Base-by-base conservation (phyloP, 1,140 invertebrate species). In the Tigriopus japonicus region DNA sequence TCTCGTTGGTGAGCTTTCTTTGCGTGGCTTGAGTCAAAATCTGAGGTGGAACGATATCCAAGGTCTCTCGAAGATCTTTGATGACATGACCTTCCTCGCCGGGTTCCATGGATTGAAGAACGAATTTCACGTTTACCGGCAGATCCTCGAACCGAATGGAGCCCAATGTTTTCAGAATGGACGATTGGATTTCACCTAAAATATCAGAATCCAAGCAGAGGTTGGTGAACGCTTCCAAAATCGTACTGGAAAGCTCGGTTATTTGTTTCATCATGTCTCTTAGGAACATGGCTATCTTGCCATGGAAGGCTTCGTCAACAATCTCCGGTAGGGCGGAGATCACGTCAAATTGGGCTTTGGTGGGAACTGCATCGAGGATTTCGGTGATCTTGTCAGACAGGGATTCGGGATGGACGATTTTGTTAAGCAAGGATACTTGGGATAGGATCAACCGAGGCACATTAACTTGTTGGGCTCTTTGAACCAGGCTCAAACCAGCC, bases 141-240 rank as follows among this genome's bases (percentile, higher is more conserved):
- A 58, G 42, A n/a, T 58, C 40, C 14, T 58, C 21, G 40, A 17
- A 13, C 28, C 17, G 15, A 23, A 41, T 42, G 1, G 55, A 58
- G 7, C 28, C 12, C 23, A 58, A 23, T 5, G 24, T 58, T 43
- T 58, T 58, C 15, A 40, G 12, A 14, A 58, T 42, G 2, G 24
- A 58, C 14, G 13, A 13, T 15, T 41, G 21, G 15, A 58, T n/a
- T 17, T 58, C 41, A 28, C 17, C 15, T 5, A 58, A 17, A 6
- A 42, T 41, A 5, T 58, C 55, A 17, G 21, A 23, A n/a, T 41
- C 15, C 13, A 58, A 23, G 6, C 2, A 41, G 6, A 58, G 15
- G 14, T 58, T 58, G 40, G 55, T 58, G 17, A 58, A 40, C 1
- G 55, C 14, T 13, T 58, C 55, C 55, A 58, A 41, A 14, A 58